These are phyloP conservation scores for Syngnathoides biaculeatus DNA, from an alignment of 2,113 vertebrate species.

Conservation along the genomic window DNA sequence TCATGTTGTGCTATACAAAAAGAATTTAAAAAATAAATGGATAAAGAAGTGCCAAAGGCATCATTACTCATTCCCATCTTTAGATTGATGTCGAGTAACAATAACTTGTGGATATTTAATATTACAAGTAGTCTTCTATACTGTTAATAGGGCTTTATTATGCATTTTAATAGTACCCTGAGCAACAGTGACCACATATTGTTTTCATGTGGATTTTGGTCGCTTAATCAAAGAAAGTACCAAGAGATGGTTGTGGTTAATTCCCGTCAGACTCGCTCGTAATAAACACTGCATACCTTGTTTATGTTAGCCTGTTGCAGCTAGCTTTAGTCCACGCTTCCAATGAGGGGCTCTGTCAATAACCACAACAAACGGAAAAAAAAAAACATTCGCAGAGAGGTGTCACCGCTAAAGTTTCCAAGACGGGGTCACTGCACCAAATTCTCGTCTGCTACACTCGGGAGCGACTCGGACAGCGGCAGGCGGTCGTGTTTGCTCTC, in stretches of 20 bases:
- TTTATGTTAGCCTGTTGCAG: conserved; percentile 14
- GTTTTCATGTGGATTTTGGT: too few species aligned
- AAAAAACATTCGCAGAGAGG: accelerated
- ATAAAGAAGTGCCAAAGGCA: neutral
- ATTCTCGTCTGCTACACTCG: conserved; percentile 11
- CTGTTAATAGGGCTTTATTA: too few species aligned
- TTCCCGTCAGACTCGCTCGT: neutral
- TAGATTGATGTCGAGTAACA: too few species aligned
- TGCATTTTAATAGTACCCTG: too few species aligned
- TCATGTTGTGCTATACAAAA: too few species aligned
- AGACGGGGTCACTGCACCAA: neutral
- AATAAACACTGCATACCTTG: neutral
- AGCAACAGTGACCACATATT: too few species aligned
- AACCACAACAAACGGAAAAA: too few species aligned
- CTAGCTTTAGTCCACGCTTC: conserved; percentile 1
- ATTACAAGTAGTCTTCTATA: too few species aligned
- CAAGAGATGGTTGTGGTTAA: neutral
- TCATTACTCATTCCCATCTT: neutral
- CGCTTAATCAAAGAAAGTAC: neutral
- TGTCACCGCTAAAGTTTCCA: conserved; percentile 27
- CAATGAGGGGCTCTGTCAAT: neutral
- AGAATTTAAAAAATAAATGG: neutral
- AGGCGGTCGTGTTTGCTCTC: neutral
- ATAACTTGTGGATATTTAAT: too few species aligned
- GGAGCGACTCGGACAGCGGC: too few species aligned